Conservation (phyloP, 1,140 invertebrate genomes). For the Drosophila subobscura region DNA sequence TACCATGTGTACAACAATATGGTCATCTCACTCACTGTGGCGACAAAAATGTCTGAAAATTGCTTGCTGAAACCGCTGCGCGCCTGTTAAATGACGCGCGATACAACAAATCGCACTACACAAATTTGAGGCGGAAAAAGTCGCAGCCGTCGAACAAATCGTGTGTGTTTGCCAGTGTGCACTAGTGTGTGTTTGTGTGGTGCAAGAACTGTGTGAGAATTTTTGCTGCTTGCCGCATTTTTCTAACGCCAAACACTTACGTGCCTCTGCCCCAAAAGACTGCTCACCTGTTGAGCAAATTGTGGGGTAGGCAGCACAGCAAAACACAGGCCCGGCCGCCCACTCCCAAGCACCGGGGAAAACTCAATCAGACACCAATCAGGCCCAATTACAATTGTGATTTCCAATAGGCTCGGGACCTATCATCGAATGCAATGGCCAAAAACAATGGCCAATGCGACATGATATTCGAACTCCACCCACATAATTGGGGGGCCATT, state of each 20-base stretch:
- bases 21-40: constrained; percentile 23
- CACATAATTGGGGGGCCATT: constrained; percentile 59
- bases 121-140: constrained; percentile 60
- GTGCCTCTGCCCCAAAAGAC: constrained; percentile 2
- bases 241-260: constrained; percentile 27
- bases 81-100: constrained; percentile 75
- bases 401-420: constrained; percentile 67
- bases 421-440: constrained; percentile 67
- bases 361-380: constrained; percentile 49
- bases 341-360: not conserved
- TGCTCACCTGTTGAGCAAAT: constrained; percentile 22
- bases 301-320: constrained; percentile 19
- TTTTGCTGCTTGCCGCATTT: constrained; percentile 56
- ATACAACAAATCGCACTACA: constrained; percentile 80
- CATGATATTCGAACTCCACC: constrained; percentile 75
- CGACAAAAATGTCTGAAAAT: constrained; percentile 39
- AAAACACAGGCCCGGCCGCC: no score
- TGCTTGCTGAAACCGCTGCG: constrained; percentile 45
- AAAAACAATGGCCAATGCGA: constrained; percentile 70
- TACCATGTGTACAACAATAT: constrained; percentile 1
- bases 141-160: constrained; percentile 35
- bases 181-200: constrained; percentile 1
- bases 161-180: constrained; percentile 3
- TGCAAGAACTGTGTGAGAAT: constrained; percentile 1
- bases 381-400: constrained; percentile 71